Evolutionary conservation across 1,140 invertebrate genomes (phyloP).

Genomic region (Polyergus mexicanus): DNA sequence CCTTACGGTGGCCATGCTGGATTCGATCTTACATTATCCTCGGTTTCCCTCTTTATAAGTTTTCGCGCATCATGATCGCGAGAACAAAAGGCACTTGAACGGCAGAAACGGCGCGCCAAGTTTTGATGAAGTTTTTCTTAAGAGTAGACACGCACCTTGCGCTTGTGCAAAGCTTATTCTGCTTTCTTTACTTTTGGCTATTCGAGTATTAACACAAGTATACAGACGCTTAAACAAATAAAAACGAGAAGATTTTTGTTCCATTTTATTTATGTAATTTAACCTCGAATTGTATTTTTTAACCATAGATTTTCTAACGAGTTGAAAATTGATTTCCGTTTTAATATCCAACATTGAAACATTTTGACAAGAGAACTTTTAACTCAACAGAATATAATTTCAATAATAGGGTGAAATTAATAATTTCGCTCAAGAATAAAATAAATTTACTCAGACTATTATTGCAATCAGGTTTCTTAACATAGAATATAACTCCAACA

Average conservation of each 20-base stretch:
- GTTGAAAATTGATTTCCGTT: not conserved
- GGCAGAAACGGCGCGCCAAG: conserved; percentile 34
- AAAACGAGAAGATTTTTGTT: not conserved
- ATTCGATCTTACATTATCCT: conserved; percentile 27
- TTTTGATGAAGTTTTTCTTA: conserved; percentile 45
- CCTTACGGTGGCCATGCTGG: conserved; percentile 34
- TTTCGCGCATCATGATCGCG: conserved; percentile 24
- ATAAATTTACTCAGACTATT: not conserved
- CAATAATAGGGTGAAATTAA: not conserved
- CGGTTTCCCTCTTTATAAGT: conserved; percentile 43
- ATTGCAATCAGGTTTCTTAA: not conserved
- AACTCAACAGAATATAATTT: not conserved
- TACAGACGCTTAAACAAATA: not conserved
- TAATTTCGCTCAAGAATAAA: not conserved
- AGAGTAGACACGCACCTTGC: not conserved
- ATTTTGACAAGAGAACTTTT: not conserved
- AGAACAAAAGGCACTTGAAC: conserved; percentile 47
- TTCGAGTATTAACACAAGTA: not conserved
- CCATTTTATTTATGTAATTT: not conserved
- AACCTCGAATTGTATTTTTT: not conserved
- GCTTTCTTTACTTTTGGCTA: not conserved
- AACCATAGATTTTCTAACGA: not conserved
- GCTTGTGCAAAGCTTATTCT: not conserved
- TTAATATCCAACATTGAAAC: not conserved
- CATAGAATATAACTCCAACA: not conserved